These are phyloP conservation scores for Nycticebus coucang DNA, from an alignment of 2,113 vertebrate species.

Conservation along the genomic window DNA sequence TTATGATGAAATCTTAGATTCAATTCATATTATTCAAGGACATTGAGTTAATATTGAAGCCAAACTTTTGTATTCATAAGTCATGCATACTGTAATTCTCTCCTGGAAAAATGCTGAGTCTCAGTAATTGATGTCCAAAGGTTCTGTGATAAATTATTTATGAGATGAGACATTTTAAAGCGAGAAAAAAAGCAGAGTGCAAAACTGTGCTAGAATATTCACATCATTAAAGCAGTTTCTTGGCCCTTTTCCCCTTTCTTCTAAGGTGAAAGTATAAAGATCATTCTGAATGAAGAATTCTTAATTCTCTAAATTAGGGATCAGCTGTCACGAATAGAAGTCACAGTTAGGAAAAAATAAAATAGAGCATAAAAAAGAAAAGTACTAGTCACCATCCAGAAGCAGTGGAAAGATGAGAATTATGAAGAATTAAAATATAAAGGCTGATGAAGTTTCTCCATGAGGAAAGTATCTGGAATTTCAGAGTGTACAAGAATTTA, in stretches of 20 bases:
- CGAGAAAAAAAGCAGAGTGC: background rate
- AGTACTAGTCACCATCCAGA: background rate
- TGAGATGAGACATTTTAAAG: conserved; percentile 18
- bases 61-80: background rate
- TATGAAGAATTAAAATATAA: background rate
- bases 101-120: conserved; percentile 57
- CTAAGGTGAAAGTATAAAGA: conserved; percentile 5
- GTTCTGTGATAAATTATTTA: conserved; percentile 71
- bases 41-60: conserved; percentile 40
- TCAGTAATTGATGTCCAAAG: conserved; percentile 38
- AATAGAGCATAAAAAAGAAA: background rate
- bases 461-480: background rate
- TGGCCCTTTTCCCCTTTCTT: background rate
- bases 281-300: background rate
- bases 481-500: background rate
- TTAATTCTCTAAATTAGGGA: conserved; percentile 58
- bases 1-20: background rate
- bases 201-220: conserved; percentile 12
- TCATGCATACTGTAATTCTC: background rate
- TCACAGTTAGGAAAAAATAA: background rate
- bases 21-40: background rate
- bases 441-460: background rate
- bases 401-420: background rate
- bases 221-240: conserved; percentile 3
- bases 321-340: background rate